Base-by-base conservation (phyloP, 2,797 vertebrate species). In the Bradypodion ventrale region DNA sequence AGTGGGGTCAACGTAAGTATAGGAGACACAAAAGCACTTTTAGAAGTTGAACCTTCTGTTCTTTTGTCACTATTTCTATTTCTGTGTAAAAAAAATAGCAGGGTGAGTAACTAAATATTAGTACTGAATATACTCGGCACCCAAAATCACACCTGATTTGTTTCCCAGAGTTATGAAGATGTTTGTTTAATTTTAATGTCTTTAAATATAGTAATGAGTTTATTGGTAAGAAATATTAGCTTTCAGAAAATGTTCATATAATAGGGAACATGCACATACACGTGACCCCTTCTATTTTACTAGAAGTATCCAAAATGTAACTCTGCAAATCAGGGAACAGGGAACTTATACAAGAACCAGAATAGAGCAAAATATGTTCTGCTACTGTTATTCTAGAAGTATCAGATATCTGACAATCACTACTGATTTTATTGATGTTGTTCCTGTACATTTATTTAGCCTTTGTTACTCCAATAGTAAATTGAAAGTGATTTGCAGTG, bases 1-100 rank as follows among this genome's bases (percentile, higher is more conserved):
- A 99, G 69, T 99, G 99, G 99, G 99, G 98, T 65, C 99, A 99
- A 82, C 98, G 99, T 99, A 96, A 99, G 98, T 99, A 93, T 21
- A 7, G 42, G 1, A 32, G n/a, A 32, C 27, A 44, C 13, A 29
- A 65, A 84, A 40, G 23, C 13, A n/a, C 78, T 42, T 29, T 27
- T 62, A 77, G 42, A 56, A 60, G 16, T 23, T 19, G 21, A 4
- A 19, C n/a, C 42, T 46, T 75, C 68, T 40, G n/a, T 75, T 72
- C n/a, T 73, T 2, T 56, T 40, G 2, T 15, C 29, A 44, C 19
- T 32, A 21, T 10, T 66, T 37, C 59, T 49, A 9, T 81, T 76
- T 76, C 21, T 76, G 16, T 42, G 37, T 60, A 82, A 62, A 73
- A n/a, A n/a, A n/a, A n/a, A n/a, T n/a, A n/a, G n/a, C n/a, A n/a